Evolutionary conservation across 1,140 invertebrate species (phyloP).

Genomic region (Psilanteris sp.): DNA sequence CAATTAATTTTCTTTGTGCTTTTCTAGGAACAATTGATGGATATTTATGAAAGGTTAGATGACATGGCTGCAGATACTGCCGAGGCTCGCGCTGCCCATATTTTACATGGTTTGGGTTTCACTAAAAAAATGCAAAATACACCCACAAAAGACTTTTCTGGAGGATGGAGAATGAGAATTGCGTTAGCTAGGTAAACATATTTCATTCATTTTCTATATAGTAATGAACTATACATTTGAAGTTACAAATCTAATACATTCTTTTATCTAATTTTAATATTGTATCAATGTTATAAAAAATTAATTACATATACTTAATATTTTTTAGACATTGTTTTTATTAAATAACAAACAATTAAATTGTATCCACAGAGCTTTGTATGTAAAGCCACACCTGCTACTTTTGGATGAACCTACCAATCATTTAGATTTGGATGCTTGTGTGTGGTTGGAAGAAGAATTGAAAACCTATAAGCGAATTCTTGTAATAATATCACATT

Average conservation of each 20-base stretch:
- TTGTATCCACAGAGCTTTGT: slow-evolving; percentile 84
- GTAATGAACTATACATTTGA: no score
- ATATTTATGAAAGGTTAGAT: slow-evolving; percentile 98
- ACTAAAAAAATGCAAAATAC: slow-evolving; percentile 95
- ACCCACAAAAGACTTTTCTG: slow-evolving; percentile 97
- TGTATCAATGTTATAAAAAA: no score
- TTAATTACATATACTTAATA: no score
- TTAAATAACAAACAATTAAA: no score
- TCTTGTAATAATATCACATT: slow-evolving; percentile 99
- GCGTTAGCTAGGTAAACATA: slow-evolving; percentile 89
- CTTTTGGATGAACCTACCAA: slow-evolving; percentile 99
- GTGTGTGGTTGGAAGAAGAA: slow-evolving; percentile 99
- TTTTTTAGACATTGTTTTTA: no score
- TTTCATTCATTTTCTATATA: background rate
- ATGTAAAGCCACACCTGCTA: slow-evolving; percentile 95
- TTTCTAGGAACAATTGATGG: slow-evolving; percentile 96
- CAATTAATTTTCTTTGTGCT: no score
- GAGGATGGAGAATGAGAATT: slow-evolving; percentile 99
- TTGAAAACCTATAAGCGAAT: slow-evolving; percentile 97
- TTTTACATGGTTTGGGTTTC: slow-evolving; percentile 98
- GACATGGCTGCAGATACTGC: slow-evolving; percentile 98
- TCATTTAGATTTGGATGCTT: slow-evolving; percentile 99
- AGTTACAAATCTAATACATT: no score
- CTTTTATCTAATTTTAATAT: no score
- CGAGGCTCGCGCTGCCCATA: slow-evolving; percentile 94